Conservation (phyloP, 2,797 vertebrate genomes). For the Picus viridis region DNA sequence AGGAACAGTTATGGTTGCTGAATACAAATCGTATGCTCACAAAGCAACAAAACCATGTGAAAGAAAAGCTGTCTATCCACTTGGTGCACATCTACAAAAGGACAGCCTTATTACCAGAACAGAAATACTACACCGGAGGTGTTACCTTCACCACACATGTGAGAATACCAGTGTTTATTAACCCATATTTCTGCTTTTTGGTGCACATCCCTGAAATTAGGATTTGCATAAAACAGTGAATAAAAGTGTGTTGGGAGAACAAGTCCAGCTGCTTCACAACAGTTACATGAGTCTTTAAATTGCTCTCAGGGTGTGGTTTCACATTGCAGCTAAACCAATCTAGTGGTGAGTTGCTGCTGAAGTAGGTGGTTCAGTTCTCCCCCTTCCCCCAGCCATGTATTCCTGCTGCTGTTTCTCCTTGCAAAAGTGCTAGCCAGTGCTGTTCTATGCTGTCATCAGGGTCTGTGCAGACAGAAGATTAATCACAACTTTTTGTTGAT, state of each 20-base stretch:
- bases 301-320: conserved; percentile 1
- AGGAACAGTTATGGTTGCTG: not conserved
- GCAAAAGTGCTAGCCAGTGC: rapidly evolving
- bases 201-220: not conserved
- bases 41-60: not conserved
- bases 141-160: not conserved
- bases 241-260: not conserved
- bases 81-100: not conserved
- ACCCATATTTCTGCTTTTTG: not conserved
- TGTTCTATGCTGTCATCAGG: not conserved
- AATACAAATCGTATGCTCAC: not conserved
- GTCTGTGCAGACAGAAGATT: not conserved
- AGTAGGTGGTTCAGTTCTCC: not conserved
- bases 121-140: not conserved
- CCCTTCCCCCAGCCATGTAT: not conserved
- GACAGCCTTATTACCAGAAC: not conserved
- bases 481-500: not conserved
- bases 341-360: not conserved
- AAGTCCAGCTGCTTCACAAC: not conserved
- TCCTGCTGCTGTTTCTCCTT: not conserved
- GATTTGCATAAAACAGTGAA: not conserved
- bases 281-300: not conserved
- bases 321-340: not conserved
- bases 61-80: not conserved
- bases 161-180: not conserved